Evolutionary conservation across 2,888 invertebrate genomes (phyloP).

Genomic region (Candidula unifasciata): DNA sequence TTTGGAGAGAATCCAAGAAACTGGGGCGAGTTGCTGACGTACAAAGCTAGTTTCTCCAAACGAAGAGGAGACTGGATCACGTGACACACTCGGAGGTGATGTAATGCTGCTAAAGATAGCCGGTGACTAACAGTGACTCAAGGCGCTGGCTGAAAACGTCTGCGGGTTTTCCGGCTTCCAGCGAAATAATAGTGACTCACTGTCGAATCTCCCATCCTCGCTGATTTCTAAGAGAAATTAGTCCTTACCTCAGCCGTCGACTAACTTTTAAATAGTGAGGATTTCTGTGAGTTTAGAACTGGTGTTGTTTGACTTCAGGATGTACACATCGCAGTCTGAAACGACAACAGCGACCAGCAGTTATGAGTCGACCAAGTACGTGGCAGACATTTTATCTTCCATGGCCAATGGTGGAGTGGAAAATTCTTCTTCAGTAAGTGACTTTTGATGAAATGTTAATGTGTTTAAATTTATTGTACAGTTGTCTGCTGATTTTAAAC

Average conservation of each 20-base stretch:
- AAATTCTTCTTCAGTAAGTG: conserved; percentile 55
- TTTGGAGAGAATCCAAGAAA: conserved; percentile 1
- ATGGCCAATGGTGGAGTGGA: conserved; percentile 74
- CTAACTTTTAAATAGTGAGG: conserved; percentile 39
- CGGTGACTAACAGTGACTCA: conserved; percentile 63
- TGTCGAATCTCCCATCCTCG: conserved; percentile 55
- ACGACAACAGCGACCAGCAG: conserved; percentile 50
- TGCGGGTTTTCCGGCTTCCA: conserved; percentile 63
- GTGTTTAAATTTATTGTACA: background rate
- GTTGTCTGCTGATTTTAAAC: no score
- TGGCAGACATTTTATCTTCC: conserved; percentile 76
- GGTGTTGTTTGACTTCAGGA: conserved; percentile 43
- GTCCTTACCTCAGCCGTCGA: conserved; percentile 3
- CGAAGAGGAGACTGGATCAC: conserved; percentile 49
- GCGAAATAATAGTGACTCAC: conserved; percentile 63
- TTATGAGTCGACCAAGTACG: conserved; percentile 72
- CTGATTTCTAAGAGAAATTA: conserved; percentile 25
- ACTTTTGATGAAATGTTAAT: background rate
- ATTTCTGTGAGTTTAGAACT: conserved; percentile 42
- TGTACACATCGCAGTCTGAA: conserved; percentile 52
- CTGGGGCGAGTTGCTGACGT: conserved; percentile 36
- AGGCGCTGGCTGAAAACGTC: conserved; percentile 57
- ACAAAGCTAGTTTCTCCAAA: conserved; percentile 30
- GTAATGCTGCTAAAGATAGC: conserved; percentile 61
- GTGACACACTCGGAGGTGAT: conserved; percentile 54